Evolutionary conservation across 2,797 vertebrate species (phyloP).

Genomic region (Dryobates pubescens): DNA sequence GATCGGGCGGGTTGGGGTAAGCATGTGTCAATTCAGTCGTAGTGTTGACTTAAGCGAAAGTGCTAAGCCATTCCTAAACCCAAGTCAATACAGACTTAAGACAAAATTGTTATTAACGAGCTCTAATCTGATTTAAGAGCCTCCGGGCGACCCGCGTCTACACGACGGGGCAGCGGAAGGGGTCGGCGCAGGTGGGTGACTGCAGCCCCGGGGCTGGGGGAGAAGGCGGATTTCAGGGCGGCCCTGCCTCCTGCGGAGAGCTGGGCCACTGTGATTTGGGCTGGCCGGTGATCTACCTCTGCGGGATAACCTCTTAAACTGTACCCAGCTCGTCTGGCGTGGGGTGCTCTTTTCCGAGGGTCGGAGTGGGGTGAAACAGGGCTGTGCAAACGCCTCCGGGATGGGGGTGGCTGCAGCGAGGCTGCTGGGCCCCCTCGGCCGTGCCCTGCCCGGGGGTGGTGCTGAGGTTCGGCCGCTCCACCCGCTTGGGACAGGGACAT

Average conservation of each 20-base stretch:
- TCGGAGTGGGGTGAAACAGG: not conserved
- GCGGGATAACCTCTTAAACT: not conserved
- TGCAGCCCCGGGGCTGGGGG: not conserved
- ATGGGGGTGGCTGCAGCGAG: not conserved
- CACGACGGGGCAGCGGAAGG: not conserved
- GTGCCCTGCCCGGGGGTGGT: not conserved
- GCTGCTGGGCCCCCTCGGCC: not conserved
- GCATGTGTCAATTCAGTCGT: conserved; percentile 47
- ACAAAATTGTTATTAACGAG: conserved; percentile 69
- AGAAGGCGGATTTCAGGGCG: not conserved
- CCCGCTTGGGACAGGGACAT: not conserved
- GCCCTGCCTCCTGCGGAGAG: not conserved
- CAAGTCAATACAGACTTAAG: conserved; percentile 71
- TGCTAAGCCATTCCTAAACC: conserved; percentile 67
- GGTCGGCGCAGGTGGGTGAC: not conserved
- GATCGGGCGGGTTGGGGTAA: not conserved
- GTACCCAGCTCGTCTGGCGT: not conserved
- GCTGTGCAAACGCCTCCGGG: not conserved
- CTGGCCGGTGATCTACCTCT: not conserved
- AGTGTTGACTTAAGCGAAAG: conserved; percentile 66
- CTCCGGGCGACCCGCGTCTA: conserved; percentile 18
- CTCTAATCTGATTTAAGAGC: conserved; percentile 65
- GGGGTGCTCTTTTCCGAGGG: not conserved
- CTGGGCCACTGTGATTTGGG: not conserved
- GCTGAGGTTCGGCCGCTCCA: not conserved